These are phyloP conservation scores for Platorchestia sp. DNA, from an alignment of 1,140 invertebrate species.

Conservation along the genomic window DNA sequence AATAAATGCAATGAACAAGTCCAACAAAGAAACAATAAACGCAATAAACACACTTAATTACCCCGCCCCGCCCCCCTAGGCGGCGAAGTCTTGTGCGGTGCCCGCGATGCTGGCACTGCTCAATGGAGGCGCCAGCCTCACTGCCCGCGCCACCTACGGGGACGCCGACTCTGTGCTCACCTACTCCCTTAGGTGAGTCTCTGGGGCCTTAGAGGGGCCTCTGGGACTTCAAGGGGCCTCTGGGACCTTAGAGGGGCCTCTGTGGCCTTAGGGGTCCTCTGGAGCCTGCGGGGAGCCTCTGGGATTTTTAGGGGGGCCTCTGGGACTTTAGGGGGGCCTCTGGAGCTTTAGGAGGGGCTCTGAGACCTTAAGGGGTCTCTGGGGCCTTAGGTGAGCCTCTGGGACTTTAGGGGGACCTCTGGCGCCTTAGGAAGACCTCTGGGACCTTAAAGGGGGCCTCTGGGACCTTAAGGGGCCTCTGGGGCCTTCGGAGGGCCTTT, in stretches of 20 bases:
- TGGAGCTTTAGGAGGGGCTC: too few species aligned
- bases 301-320: too few species aligned
- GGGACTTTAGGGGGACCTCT: neutral
- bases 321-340: too few species aligned
- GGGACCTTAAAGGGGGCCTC: too few species aligned
- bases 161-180: constrained; percentile 65
- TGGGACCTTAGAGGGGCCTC: neutral
- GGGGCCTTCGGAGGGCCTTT: too few species aligned
- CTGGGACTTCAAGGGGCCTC: neutral
- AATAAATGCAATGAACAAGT: too few species aligned
- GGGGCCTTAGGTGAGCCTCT: neutral
- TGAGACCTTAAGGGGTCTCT: constrained; percentile 56
- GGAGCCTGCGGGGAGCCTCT: constrained; percentile 52
- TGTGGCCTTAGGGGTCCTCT: too few species aligned
- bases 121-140: constrained; percentile 72
- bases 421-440: neutral
- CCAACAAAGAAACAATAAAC: too few species aligned
- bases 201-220: neutral
- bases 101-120: constrained; percentile 73
- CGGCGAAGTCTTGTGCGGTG: constrained; percentile 72
- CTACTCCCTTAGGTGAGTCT: constrained; percentile 60
- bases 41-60: neutral
- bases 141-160: constrained; percentile 68
- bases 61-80: constrained; percentile 62
- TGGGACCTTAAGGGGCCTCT: too few species aligned